Base-by-base conservation (phyloP, 2,113 vertebrate species). In the Cinclus cinclus region DNA sequence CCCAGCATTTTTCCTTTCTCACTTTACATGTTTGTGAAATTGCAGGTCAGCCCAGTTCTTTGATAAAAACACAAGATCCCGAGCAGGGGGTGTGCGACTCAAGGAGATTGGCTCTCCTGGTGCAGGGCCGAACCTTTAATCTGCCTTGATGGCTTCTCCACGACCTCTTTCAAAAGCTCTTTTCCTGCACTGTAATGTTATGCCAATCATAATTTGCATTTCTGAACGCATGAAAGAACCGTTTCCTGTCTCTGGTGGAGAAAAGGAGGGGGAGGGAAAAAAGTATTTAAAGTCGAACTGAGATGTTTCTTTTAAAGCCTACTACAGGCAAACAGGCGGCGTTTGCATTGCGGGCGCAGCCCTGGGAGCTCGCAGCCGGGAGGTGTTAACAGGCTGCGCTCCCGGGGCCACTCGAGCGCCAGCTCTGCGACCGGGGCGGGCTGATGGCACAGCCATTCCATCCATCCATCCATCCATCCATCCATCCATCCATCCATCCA, bases 151-250 rank as follows among this genome's bases (percentile, higher is more conserved):
- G 1, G 0, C 39, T 90, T 15, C 85, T 93, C 30, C 59, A 80
- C 52, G 9, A 95, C 82, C 63, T 75, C 77, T 92, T 93, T 80
- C 68, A 74, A 90, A 93, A 90, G 71, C 31, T 67, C 49, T 39
- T 94, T 94, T 95, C 92, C 44, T 80, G 69, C 30, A 15, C 78
- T 39, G 74, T 87, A 83, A 92, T 69, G 59, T 74, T 70, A 87
- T 94, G 87, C 82, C 94, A 93, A 55, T 94, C 87, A 94, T 73
- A 95, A 95, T 89, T 83, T 86, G 70, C 80, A 74, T 88, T 95
- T 92, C 73, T 90, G 75, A 87, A 79, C 2, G 5, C 68, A 67
- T 17, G 84, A 94, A 69, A 91, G 71, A 76, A 46, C 46, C 0
- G 49, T 83, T 92, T 97, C 89, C 96, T 90, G 60, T 83, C 86